Evolutionary conservation across 2,113 vertebrate species (phyloP).

Genomic region (Ondatra zibethicus): DNA sequence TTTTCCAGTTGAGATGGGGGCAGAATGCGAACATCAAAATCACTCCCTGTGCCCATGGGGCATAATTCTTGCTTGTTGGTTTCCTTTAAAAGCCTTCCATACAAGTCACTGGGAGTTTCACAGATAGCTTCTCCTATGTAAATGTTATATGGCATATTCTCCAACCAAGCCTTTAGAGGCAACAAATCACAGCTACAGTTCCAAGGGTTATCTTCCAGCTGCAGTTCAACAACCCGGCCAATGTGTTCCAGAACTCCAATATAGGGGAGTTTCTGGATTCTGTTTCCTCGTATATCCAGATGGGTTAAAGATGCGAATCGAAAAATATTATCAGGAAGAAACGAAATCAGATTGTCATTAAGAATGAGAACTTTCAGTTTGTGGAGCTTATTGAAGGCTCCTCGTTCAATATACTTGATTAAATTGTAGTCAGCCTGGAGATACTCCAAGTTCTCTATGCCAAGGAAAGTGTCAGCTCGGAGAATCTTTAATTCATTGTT

Average conservation of each 20-base stretch:
- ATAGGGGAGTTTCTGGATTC: conserved; percentile 98
- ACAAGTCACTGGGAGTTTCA: conserved; percentile 97
- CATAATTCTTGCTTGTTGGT: conserved; percentile 98
- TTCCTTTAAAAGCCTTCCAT: conserved; percentile 96
- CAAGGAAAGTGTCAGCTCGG: conserved; percentile 97
- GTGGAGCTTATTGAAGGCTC: conserved; percentile 99
- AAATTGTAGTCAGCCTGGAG: conserved; percentile 99
- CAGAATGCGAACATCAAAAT: conserved; percentile 95
- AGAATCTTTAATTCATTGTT: conserved; percentile 99
- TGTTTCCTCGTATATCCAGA: conserved; percentile 98
- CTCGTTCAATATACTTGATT: conserved; percentile 98
- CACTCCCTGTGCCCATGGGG: conserved; percentile 95
- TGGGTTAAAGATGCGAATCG: conserved; percentile 98
- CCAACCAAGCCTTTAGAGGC: conserved; percentile 97
- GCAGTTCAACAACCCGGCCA: conserved; percentile 96
- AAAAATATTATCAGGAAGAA: conserved; percentile 98
- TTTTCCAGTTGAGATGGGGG: conserved; percentile 92
- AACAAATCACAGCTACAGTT: conserved; percentile 99
- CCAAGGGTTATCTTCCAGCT: conserved; percentile 99
- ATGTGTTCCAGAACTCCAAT: conserved; percentile 98
- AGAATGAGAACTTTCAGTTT: conserved; percentile 98
- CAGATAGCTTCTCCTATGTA: conserved; percentile 99
- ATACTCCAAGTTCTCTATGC: conserved; percentile 99
- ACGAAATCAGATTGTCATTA: conserved; percentile 98
- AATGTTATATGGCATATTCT: conserved; percentile 99